Conservation (phyloP, 2,797 vertebrate species). For the Acanthis flammea region DNA sequence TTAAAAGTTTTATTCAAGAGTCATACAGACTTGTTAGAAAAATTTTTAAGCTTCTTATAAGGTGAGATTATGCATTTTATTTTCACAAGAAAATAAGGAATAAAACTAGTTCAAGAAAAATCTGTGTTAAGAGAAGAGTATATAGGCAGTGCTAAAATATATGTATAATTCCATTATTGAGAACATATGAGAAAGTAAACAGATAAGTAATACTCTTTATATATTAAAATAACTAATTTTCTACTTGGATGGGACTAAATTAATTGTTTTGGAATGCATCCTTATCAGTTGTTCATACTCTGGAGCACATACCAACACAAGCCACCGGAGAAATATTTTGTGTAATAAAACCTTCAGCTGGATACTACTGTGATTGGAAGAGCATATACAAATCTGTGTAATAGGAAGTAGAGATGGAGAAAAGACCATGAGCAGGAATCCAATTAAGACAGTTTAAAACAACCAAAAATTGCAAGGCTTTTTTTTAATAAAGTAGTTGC, state of each 20-base stretch:
- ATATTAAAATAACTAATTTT: slow-evolving; percentile 48
- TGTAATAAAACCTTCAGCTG: neutral
- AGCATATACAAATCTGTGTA: slow-evolving; percentile 1
- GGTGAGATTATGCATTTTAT: neutral
- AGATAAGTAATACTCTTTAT: neutral
- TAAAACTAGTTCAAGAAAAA: neutral
- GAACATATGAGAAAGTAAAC: neutral
- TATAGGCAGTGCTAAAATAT: neutral
- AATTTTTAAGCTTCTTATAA: neutral
- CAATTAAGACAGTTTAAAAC: neutral
- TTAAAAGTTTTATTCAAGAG: neutral
- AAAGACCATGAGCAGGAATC: neutral
- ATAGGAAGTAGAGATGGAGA: neutral
- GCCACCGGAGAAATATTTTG: neutral
- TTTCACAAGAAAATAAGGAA: neutral
- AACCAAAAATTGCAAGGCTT: neutral
- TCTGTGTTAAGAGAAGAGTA: neutral
- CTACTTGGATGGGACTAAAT: slow-evolving; percentile 43
- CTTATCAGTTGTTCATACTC: slow-evolving; percentile 27
- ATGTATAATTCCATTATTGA: neutral
- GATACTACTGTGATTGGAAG: neutral
- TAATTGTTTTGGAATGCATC: neutral
- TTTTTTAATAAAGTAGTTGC: neutral
- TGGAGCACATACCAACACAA: neutral
- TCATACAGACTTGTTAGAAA: neutral